Conservation (phyloP, 2,113 vertebrate species). For the Zapus hudsonius region DNA sequence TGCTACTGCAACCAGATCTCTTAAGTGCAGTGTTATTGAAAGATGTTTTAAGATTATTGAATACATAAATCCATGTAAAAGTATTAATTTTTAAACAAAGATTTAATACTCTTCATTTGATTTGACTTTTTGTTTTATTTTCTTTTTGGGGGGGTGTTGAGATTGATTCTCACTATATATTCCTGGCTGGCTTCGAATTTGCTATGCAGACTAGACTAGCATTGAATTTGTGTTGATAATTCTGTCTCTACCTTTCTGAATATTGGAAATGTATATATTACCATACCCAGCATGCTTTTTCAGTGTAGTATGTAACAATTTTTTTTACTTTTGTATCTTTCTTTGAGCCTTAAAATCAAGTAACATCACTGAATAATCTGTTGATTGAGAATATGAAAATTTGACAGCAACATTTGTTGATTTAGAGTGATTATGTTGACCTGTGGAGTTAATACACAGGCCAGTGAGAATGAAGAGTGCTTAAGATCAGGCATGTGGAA, state of each 20-base stretch:
- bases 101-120: not conserved
- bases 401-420: not conserved
- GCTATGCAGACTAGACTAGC: too few relatives aligned
- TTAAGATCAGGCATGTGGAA: not conserved
- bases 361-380: not conserved
- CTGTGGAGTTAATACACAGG: not conserved
- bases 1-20: not conserved
- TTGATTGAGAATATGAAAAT: not conserved
- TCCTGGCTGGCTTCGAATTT: too few relatives aligned
- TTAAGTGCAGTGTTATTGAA: not conserved
- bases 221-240: too few relatives aligned
- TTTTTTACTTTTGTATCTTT: constrained; percentile 1
- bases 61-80: not conserved
- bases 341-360: not conserved
- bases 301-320: not conserved
- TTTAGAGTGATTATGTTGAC: not conserved
- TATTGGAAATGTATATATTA: too few relatives aligned
- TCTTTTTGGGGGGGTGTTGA: too few relatives aligned
- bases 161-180: too few relatives aligned
- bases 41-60: constrained; percentile 19
- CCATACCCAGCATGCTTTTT: not conserved
- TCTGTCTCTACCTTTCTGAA: too few relatives aligned
- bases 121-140: not conserved
- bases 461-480: not conserved
- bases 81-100: not conserved